Evolutionary conservation across 1,140 invertebrate species (phyloP).

Genomic region (Trichoplusia ni): DNA sequence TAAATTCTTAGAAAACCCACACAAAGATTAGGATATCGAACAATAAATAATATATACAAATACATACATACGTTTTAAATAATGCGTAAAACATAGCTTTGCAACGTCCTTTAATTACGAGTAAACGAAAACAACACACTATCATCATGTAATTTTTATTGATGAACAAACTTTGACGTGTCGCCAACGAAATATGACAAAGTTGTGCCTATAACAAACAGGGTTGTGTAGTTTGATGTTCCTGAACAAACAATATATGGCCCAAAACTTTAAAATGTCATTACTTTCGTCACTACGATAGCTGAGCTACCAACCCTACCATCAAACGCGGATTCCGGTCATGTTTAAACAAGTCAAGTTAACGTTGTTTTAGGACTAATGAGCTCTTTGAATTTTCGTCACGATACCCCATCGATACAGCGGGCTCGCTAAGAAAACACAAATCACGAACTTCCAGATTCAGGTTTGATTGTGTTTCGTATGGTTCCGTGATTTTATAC

Average conservation of each 20-base stretch:
- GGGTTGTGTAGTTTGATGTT: slow-evolving; percentile 4
- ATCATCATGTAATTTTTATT: too few species aligned
- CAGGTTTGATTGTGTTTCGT: slow-evolving; percentile 26
- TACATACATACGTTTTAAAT: too few species aligned
- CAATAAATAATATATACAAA: too few species aligned
- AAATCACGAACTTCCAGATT: slow-evolving; percentile 19
- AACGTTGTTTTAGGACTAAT: slow-evolving; percentile 73
- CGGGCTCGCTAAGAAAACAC: slow-evolving; percentile 29
- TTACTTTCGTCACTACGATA: slow-evolving; percentile 10
- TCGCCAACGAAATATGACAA: slow-evolving; percentile 15
- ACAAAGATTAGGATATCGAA: too few species aligned
- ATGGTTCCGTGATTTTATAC: slow-evolving; percentile 5
- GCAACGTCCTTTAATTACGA: too few species aligned
- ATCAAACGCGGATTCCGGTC: slow-evolving; percentile 26
- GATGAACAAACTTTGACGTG: too few species aligned
- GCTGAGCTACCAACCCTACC: slow-evolving; percentile 10
- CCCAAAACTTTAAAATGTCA: slow-evolving; percentile 24
- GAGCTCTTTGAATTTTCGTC: slow-evolving; percentile 60
- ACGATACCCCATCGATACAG: slow-evolving; percentile 42
- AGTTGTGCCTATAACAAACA: slow-evolving; percentile 19
- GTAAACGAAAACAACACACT: too few species aligned
- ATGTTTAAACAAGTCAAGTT: slow-evolving; percentile 56
- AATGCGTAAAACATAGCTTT: too few species aligned
- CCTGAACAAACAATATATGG: slow-evolving; percentile 19
- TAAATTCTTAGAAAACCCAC: too few species aligned